Evolutionary conservation across 2,888 invertebrate species (phyloP).

Genomic region (Callosobruchus maculatus): DNA sequence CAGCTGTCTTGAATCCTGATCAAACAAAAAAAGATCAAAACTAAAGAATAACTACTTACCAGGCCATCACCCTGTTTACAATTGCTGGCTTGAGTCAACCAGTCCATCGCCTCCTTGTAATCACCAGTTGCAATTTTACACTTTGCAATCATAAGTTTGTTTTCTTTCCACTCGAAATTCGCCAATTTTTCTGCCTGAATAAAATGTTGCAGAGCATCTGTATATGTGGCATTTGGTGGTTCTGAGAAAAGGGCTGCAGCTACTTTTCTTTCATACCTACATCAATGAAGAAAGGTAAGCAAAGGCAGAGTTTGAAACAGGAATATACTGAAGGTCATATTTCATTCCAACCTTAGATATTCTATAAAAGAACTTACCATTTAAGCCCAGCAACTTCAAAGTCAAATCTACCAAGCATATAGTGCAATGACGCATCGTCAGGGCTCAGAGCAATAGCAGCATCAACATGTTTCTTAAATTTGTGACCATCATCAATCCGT

Average conservation of each 20-base stretch:
- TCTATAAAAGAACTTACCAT: slow-evolving; percentile 32
- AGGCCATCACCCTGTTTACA: slow-evolving; percentile 22
- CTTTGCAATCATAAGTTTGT: slow-evolving; percentile 56
- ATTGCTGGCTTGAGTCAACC: slow-evolving; percentile 46
- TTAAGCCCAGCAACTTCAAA: slow-evolving; percentile 55
- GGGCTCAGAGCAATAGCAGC: slow-evolving; percentile 60
- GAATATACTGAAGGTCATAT: too few relatives aligned
- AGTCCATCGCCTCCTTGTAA: slow-evolving; percentile 51
- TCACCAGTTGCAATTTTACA: slow-evolving; percentile 53
- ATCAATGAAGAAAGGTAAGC: background rate
- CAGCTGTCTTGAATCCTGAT: too few relatives aligned
- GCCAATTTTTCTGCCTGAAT: slow-evolving; percentile 54
- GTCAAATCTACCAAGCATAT: slow-evolving; percentile 68
- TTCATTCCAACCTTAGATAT: too few relatives aligned
- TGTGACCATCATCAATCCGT: slow-evolving; percentile 61
- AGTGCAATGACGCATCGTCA: slow-evolving; percentile 59
- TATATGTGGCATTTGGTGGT: slow-evolving; percentile 58
- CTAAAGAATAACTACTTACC: slow-evolving; percentile 30
- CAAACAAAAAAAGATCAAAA: too few relatives aligned
- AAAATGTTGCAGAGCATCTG: slow-evolving; percentile 60
- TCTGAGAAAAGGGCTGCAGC: slow-evolving; percentile 63
- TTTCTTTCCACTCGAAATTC: slow-evolving; percentile 56
- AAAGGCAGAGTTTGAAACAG: background rate
- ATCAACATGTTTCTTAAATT: slow-evolving; percentile 66
- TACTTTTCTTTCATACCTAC: slow-evolving; percentile 63